Evolutionary conservation across 2,888 invertebrate genomes (phyloP).

Genomic region (Trissolcus japonicus): DNA sequence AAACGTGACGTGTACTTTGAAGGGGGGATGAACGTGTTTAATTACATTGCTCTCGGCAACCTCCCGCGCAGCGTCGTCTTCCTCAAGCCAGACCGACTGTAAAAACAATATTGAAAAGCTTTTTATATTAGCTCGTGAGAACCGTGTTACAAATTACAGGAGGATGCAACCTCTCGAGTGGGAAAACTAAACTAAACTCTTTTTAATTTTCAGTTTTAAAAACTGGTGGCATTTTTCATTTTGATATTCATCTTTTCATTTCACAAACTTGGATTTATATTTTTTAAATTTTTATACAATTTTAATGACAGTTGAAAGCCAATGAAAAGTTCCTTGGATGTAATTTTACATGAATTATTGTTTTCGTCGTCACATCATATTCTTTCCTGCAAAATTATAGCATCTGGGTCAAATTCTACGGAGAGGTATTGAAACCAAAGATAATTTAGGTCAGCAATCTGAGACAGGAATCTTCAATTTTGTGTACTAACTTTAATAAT

Average conservation of each 20-base stretch:
- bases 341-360: no score
- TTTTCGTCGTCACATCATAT: no score
- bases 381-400: background rate
- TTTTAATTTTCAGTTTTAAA: background rate
- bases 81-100: constrained; percentile 76
- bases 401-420: background rate
- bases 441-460: no score
- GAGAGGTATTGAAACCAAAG: constrained; percentile 4
- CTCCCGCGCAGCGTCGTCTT: constrained; percentile 75
- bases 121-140: constrained; percentile 10
- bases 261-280: no score
- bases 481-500: no score
- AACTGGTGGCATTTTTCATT: no score
- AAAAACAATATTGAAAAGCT: constrained; percentile 70
- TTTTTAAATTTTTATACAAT: no score
- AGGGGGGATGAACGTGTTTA: constrained; percentile 72
- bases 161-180: background rate
- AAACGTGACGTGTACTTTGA: constrained; percentile 53
- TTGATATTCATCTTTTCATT: no score
- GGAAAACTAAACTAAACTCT: background rate
- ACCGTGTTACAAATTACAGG: background rate
- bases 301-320: no score
- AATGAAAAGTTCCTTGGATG: no score
- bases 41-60: constrained; percentile 74
- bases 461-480: no score